Evolutionary conservation across 2,888 invertebrate genomes (phyloP), one percentile per base, ranked within the genome.

Genomic region (Andrena chrysosceles): DNA sequence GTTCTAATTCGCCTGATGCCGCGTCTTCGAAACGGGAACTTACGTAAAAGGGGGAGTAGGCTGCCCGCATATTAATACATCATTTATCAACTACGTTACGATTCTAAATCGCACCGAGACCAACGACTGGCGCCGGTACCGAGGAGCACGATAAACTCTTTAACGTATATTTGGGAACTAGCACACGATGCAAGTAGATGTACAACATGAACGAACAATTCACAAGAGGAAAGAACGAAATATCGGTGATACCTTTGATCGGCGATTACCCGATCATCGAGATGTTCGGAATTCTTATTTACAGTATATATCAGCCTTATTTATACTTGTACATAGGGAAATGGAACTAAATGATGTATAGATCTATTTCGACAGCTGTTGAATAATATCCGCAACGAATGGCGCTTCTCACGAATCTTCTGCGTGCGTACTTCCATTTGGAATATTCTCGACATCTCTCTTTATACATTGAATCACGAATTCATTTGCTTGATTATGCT

Each of bases 271-370:
- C 76, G 73, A 81, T 77, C 59, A n/a, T 59, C 64, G 64, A 78
- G 56, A 80, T 49, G 59, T 72, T 77, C 59, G 77, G 77, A 73
- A 86, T 79, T 59, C 85, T 78, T 84, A 83, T 87, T 85, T 87
- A 87, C 79, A 87, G 72, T 80, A 56, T 56, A 56, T 26, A 73
- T 73, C 84, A 80, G 81, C 79, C 87, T 87, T 84, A 87, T 87
- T 80, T 81, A 85, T 72, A 59, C 63, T 81, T 85, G 82, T 84
- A 81, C 85, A 87, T 68, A 77, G 56, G 73, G 73, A 77, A 71
- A 69, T 80, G 63, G 64, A 76, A 87, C 81, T 82, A 82, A 85
- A 76, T 59, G 69, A 84, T 77, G 56, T 72, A 64, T 75, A 77
- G 56, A 79, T 83, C 75, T 76, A 78, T 72, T 56, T 56, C 56